Percentiles rank a stretch among this genome's conserved stretches.
These are phyloP conservation scores for Hippocampus guttulatus DNA, from an alignment of 2,113 vertebrate species.

Conservation along the genomic window DNA sequence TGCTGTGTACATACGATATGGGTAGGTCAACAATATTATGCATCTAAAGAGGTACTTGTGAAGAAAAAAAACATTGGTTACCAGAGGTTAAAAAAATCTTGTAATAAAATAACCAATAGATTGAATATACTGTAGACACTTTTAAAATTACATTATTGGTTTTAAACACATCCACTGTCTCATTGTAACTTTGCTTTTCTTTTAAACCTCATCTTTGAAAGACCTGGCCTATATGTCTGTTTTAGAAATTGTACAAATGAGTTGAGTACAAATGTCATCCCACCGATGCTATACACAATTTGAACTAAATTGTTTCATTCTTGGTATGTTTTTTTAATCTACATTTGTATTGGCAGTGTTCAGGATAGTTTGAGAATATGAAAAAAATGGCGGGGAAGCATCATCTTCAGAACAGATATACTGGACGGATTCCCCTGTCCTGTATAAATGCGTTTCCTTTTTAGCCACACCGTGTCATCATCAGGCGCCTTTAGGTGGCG, in stretches of 20 bases:
- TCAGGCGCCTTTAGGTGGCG: constrained; percentile 25
- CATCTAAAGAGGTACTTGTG: neutral
- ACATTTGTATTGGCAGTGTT: neutral
- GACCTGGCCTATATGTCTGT: neutral
- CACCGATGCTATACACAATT: neutral
- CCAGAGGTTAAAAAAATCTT: no score
- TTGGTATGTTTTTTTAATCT: neutral
- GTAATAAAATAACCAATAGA: no score
- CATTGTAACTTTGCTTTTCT: no score
- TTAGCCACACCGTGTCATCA: constrained; percentile 51
- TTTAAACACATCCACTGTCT: no score
- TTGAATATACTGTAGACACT: no score
- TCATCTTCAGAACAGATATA: neutral
- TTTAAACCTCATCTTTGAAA: neutral
- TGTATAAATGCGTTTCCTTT: constrained; percentile 27
- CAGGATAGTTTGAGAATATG: neutral
- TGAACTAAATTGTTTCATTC: neutral
- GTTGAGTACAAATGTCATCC: neutral
- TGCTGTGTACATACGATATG: neutral
- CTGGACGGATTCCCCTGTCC: neutral
- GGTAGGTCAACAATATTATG: neutral
- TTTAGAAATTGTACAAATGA: neutral
- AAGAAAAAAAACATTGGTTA: no score
- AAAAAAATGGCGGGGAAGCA: neutral
- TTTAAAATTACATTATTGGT: no score